Conservation (phyloP, 37 sponge, comb jelly and placozoan species). For the Axinella damicornis region DNA sequence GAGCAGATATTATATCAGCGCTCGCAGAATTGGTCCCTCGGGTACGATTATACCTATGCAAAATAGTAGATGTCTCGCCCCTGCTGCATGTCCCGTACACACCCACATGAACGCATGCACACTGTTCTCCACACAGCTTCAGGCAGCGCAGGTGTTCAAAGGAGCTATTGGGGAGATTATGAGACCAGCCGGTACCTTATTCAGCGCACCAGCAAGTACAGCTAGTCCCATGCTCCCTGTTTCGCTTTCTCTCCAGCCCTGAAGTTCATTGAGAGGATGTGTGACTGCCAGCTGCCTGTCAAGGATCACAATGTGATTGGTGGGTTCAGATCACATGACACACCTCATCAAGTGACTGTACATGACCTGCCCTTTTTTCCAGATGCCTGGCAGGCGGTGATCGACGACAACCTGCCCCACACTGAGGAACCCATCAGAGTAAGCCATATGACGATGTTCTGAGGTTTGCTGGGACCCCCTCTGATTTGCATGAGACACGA, state of each 20-base stretch:
- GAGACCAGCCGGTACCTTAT: conserved; percentile 78
- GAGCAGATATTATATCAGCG: not conserved
- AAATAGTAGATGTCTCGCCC: too few species aligned
- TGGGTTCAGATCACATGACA: not conserved
- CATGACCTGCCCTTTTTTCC: not conserved
- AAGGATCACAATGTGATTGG: conserved; percentile 6
- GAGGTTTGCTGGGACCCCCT: too few species aligned
- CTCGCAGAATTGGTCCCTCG: conserved; percentile 39
- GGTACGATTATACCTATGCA: too few species aligned
- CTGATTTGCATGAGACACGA: too few species aligned
- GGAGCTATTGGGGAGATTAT: conserved; percentile 89
- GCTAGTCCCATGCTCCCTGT: not conserved
- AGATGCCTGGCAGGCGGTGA: conserved; percentile 79
- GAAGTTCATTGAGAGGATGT: conserved; percentile 82
- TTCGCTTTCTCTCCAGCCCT: conserved; percentile 46
- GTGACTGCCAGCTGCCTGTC: conserved; percentile 53
- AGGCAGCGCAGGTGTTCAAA: conserved; percentile 60
- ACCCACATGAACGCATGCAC: too few species aligned
- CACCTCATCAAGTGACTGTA: too few species aligned
- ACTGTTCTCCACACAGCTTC: conserved; percentile 28
- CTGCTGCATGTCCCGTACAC: too few species aligned
- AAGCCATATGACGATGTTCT: conserved; percentile 13
- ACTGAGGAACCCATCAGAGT: conserved; percentile 66
- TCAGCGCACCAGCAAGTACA: too few species aligned
- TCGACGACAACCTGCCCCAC: conserved; percentile 84